A percentile compares a stretch with the other conserved stretches of the same genome.
These are phyloP conservation scores for Rhinichthys klamathensis DNA, from an alignment of 2,113 vertebrate species.

Conservation along the genomic window DNA sequence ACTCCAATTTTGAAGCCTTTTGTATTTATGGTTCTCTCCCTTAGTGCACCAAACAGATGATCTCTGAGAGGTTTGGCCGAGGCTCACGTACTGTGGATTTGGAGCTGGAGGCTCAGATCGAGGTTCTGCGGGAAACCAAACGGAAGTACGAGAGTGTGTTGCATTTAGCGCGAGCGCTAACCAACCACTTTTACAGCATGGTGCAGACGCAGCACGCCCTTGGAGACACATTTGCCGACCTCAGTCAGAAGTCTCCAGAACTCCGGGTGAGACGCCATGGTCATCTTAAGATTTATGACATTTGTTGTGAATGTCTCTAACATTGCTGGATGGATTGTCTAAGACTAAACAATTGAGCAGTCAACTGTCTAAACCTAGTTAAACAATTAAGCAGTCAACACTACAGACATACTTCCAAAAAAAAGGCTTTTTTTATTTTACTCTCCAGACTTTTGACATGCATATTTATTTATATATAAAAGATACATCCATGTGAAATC, in stretches of 20 bases:
- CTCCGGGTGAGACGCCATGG: conserved; percentile 79
- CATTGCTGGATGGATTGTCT: background rate
- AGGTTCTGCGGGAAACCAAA: conserved; percentile 93
- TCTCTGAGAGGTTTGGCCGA: conserved; percentile 92
- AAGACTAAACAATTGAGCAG: background rate
- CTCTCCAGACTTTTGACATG: no score
- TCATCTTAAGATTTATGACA: background rate
- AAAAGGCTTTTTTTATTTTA: no score
- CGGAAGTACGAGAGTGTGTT: conserved; percentile 92
- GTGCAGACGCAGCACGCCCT: conserved; percentile 96
- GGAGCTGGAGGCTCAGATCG: conserved; percentile 96
- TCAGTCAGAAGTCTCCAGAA: conserved; percentile 98
- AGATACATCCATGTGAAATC: no score
- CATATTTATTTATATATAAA: no score
- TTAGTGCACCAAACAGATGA: conserved; percentile 95
- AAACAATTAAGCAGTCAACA: no score
- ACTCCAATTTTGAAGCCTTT: background rate
- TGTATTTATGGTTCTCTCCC: background rate
- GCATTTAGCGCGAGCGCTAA: conserved; percentile 87
- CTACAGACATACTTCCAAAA: no score
- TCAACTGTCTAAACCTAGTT: background rate
- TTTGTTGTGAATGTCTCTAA: background rate
- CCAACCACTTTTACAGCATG: conserved; percentile 95
- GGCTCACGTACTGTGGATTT: conserved; percentile 94
- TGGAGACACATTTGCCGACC: conserved; percentile 94